Conservation (phyloP, 2,888 invertebrate species). For the Eupelmus urozonus region DNA sequence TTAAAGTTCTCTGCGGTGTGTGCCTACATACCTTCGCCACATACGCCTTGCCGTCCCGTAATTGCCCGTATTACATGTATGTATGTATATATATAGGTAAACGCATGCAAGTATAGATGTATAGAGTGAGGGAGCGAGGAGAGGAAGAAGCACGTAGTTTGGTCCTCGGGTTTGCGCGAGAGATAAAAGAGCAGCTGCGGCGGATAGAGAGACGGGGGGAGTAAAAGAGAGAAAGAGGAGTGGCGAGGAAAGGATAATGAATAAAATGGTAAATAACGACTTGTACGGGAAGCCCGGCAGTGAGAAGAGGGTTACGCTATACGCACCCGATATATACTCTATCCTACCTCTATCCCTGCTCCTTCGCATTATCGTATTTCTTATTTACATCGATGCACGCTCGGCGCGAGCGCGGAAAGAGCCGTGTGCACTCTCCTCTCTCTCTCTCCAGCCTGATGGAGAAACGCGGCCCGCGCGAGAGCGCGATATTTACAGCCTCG, state of each 20-base stretch:
- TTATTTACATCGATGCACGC: conserved; percentile 63
- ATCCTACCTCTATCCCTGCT: conserved; percentile 41
- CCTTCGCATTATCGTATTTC: conserved; percentile 64
- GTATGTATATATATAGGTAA: conserved; percentile 6
- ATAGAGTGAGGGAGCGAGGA: neutral
- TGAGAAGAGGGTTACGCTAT: neutral
- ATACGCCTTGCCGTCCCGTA: conserved; percentile 48
- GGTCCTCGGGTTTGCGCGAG: neutral
- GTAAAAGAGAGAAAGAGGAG: conserved; percentile 10
- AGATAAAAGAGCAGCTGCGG: conserved; percentile 4
- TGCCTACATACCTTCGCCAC: conserved; percentile 11
- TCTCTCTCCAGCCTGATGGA: conserved; percentile 32
- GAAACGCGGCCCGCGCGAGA: conserved; percentile 34
- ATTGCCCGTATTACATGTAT: conserved; percentile 48
- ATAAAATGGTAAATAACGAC: conserved; percentile 67
- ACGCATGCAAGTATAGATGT: neutral
- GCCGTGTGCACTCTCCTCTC: neutral
- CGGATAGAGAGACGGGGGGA: neutral
- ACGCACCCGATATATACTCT: conserved; percentile 7
- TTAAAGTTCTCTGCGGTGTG: conserved; percentile 58
- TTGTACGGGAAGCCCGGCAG: conserved; percentile 14
- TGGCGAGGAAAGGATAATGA: conserved; percentile 62
- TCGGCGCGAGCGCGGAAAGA: neutral
- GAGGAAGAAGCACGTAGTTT: too few species aligned
- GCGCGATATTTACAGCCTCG: conserved; percentile 44